Base-by-base conservation (phyloP, 2,888 invertebrate species). In the Strigamia crassipes region DNA sequence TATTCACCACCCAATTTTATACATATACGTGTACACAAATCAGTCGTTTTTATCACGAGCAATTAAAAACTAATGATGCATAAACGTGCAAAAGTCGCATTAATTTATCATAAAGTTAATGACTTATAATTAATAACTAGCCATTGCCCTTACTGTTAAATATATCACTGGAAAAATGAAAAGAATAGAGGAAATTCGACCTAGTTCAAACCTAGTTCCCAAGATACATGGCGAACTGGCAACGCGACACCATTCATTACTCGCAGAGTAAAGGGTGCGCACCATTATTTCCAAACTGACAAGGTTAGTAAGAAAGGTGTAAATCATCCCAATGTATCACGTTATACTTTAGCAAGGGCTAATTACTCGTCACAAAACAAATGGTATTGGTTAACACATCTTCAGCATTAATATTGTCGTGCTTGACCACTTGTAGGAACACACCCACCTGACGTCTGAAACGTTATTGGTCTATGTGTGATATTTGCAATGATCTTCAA, bases 181-280 rank as follows among this genome's bases (percentile, higher is more conserved):
- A 31, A 12, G 13, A 31, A n/a, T 27, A 27, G n/a, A 73, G n/a
- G 31, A 27, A 73, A 73, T 73, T 15, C 73, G 73, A 73, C 27
- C 73, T 13, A 27, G 31, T 73, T 27, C 73, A 31, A 73, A 27
- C 73, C 27, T 31, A 27, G 1, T 73, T 73, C 73, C 27, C 73
- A 73, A 73, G 73, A 73, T 73, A 27, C 73, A 73, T 73, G 73
- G 73, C 73, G 23, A 73, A 73, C 73, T 73, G 73, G 73, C 73
- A 73, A 73, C 73, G 73, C 73, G 73, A 73, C 73, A 73, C 73
- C 73, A 73, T 73, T 73, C 73, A 31, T 73, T 73, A 73, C 31
- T 73, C 27, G 73, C 73, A 31, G 73, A 31, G 73, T 31, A 66
- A 73, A n/a, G 73, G 73, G 73, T 73, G 31, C 73, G 73, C 21